phyloP scores from a whole-genome alignment of 2,113 vertebrate species.

The Tauraco erythrolophus region DNA sequence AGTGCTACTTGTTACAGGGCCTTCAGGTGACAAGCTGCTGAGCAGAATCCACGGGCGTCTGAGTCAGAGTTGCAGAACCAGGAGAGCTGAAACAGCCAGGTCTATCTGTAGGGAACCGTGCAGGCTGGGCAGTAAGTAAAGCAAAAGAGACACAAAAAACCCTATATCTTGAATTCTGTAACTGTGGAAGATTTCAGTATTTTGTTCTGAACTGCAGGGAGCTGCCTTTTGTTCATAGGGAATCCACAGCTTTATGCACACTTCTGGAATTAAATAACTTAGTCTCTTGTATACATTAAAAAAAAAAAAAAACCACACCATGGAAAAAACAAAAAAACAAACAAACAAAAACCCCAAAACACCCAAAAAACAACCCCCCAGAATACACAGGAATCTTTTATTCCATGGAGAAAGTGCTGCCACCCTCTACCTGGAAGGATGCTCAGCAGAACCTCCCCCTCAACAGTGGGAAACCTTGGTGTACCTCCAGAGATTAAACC shows the following conservation, averaged over 20 bases:
- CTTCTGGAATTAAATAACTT: background rate
- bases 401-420: background rate
- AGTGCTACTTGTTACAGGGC: background rate
- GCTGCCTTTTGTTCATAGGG: background rate
- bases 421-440: background rate
- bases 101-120: background rate
- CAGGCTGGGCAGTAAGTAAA: background rate
- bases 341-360: background rate
- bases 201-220: background rate
- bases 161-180: background rate
- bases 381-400: background rate
- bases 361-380: too few relatives aligned
- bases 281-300: background rate
- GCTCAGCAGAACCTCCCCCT: background rate
- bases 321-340: background rate
- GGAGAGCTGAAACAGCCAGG: background rate
- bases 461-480: background rate
- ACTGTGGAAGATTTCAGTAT: background rate
- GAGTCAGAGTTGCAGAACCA: background rate
- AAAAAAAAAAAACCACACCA: background rate
- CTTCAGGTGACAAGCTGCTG: background rate
- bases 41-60: background rate
- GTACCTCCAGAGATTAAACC: background rate
- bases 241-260: background rate
- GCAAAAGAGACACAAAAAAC: background rate